Evolutionary conservation across 2,888 invertebrate genomes (phyloP).

Genomic region (Branchinecta sandiegonensis): DNA sequence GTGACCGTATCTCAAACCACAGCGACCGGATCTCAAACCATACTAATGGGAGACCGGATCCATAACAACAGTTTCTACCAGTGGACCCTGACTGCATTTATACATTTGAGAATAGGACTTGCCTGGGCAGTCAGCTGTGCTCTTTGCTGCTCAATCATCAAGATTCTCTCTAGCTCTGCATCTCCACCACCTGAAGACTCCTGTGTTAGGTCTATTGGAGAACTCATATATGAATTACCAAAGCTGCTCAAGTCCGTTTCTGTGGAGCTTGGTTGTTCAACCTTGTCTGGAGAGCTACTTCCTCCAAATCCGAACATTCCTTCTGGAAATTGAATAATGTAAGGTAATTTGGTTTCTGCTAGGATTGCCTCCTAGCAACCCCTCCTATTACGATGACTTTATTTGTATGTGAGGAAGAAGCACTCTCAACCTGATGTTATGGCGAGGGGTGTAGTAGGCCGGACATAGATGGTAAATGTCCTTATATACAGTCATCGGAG

Average conservation of each 20-base stretch:
- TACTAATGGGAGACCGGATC: too few relatives aligned
- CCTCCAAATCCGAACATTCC: slow-evolving; percentile 19
- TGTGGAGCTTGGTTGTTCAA: not conserved
- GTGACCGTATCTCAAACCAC: too few relatives aligned
- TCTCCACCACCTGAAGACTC: slow-evolving; percentile 35
- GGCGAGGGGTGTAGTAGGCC: too few relatives aligned
- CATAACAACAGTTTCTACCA: too few relatives aligned
- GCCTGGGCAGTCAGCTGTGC: slow-evolving; percentile 81
- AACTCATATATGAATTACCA: not conserved
- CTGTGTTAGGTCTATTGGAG: not conserved
- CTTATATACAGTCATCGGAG: too few relatives aligned
- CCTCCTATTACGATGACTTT: too few relatives aligned
- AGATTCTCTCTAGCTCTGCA: slow-evolving; percentile 65
- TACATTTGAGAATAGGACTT: slow-evolving; percentile 28
- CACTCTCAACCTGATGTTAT: too few relatives aligned
- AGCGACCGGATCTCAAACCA: too few relatives aligned
- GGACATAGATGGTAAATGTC: too few relatives aligned
- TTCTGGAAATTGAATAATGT: not conserved
- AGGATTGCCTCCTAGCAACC: too few relatives aligned
- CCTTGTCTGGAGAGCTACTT: not conserved
- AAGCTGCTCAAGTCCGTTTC: slow-evolving; percentile 10
- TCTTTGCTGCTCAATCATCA: slow-evolving; percentile 70
- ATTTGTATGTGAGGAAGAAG: too few relatives aligned
- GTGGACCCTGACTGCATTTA: not conserved
- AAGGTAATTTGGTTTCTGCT: too few relatives aligned